A percentile compares a stretch with the other conserved stretches of the same genome.
phyloP scores from a whole-genome alignment of 2,888 invertebrate species.

The Chirona hameri region DNA sequence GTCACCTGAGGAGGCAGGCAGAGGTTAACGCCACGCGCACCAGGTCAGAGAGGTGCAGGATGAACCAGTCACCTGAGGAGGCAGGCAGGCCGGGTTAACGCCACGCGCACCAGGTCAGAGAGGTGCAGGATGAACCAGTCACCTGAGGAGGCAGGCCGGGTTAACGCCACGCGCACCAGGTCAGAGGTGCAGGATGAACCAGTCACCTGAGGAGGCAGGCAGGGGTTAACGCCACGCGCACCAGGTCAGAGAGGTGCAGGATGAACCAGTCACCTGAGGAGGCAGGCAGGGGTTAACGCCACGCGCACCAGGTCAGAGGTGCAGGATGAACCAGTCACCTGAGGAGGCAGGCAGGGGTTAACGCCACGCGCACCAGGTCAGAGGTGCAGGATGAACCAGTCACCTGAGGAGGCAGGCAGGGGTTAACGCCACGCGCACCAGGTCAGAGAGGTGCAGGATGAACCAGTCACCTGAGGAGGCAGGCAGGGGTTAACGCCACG shows the following conservation, averaged over 20 bases:
- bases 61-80: constrained; percentile 70
- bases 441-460: constrained; percentile 88
- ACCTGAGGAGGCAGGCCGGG: too few species aligned
- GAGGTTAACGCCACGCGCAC: constrained; percentile 99
- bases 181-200: constrained; percentile 90
- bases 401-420: too few species aligned
- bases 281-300: too few species aligned
- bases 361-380: background rate
- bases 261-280: background rate
- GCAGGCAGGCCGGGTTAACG: too few species aligned
- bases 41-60: constrained; percentile 89
- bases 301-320: constrained; percentile 96
- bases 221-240: background rate
- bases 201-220: constrained; percentile 59
- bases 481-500: too few species aligned
- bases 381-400: background rate
- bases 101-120: background rate
- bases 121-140: background rate
- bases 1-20: constrained; percentile 1
- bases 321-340: constrained; percentile 83
- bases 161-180: constrained; percentile 98
- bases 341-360: constrained; percentile 39
- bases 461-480: constrained; percentile 67
- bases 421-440: constrained; percentile 99
- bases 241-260: background rate